Evolutionary conservation across 2,888 invertebrate genomes (phyloP).

Genomic region (Dryadula phaetusa): DNA sequence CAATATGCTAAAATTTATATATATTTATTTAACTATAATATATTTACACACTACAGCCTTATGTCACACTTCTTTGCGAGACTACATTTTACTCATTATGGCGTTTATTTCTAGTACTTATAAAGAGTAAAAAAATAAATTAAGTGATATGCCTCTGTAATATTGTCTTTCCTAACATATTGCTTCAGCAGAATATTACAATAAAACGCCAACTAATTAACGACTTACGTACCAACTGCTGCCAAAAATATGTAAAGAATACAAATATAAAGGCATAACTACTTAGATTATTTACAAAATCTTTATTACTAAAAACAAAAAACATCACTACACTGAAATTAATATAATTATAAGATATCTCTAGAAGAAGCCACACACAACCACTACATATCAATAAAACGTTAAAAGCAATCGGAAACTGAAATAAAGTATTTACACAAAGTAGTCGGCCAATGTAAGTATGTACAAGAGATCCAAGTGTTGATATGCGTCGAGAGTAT

Average conservation of each 20-base stretch:
- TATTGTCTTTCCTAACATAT: background rate
- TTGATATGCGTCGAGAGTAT: background rate
- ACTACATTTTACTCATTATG: background rate
- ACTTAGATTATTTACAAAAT: slow-evolving; percentile 6
- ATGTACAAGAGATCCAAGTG: background rate
- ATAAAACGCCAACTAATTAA: background rate
- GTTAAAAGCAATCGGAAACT: background rate
- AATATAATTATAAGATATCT: background rate
- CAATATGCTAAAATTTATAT: background rate
- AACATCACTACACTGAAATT: background rate
- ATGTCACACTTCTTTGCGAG: background rate
- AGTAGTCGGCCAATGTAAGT: background rate
- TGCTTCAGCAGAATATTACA: background rate
- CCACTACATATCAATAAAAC: background rate
- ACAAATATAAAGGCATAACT: background rate
- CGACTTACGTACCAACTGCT: background rate
- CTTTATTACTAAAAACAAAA: background rate
- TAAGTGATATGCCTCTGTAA: background rate
- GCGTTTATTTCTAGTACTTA: background rate
- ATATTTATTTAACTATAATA: background rate
- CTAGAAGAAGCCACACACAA: slow-evolving; percentile 20
- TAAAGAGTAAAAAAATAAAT: background rate
- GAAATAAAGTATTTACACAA: background rate
- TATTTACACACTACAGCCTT: background rate
- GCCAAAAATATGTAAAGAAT: background rate